Evolutionary conservation across 2,797 vertebrate genomes (phyloP).

Genomic region (Petrocephalus sullivani): DNA sequence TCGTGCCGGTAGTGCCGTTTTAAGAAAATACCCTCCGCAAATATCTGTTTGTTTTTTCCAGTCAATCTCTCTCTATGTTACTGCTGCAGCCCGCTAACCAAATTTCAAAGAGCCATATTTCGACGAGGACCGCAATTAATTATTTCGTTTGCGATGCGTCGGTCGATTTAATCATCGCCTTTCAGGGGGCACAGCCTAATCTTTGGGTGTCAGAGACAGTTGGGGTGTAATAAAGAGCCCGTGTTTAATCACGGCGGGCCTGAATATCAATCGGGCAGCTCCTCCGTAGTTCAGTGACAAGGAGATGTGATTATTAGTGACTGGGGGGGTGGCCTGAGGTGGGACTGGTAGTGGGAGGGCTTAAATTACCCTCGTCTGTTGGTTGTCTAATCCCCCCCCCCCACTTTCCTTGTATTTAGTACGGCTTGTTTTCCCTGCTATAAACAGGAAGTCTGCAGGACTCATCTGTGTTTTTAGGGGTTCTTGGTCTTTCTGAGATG

Average conservation of each 20-base stretch:
- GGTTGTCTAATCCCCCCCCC: background rate
- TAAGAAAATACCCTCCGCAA: background rate
- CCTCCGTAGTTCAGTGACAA: constrained; percentile 53
- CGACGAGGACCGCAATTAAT: constrained; percentile 33
- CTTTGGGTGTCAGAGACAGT: background rate
- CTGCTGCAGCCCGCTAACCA: constrained; percentile 30
- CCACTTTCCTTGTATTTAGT: background rate
- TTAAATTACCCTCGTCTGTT: background rate
- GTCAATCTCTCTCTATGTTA: background rate
- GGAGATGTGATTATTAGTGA: background rate
- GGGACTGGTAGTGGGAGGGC: background rate
- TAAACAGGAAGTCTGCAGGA: background rate
- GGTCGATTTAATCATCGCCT: background rate
- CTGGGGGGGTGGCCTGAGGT: background rate
- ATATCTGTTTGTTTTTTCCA: constrained; percentile 35
- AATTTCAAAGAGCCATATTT: background rate
- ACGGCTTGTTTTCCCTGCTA: too few species aligned
- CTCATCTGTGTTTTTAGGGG: background rate
- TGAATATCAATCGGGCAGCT: constrained; percentile 60
- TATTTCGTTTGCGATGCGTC: background rate
- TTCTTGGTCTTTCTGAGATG: background rate
- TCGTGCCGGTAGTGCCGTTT: background rate
- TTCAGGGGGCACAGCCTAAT: background rate
- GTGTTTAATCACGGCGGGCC: constrained; percentile 43
- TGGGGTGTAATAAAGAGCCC: background rate